phyloP scores from a whole-genome alignment of 2,888 invertebrate genomes.

The Alloplasta piceator region DNA sequence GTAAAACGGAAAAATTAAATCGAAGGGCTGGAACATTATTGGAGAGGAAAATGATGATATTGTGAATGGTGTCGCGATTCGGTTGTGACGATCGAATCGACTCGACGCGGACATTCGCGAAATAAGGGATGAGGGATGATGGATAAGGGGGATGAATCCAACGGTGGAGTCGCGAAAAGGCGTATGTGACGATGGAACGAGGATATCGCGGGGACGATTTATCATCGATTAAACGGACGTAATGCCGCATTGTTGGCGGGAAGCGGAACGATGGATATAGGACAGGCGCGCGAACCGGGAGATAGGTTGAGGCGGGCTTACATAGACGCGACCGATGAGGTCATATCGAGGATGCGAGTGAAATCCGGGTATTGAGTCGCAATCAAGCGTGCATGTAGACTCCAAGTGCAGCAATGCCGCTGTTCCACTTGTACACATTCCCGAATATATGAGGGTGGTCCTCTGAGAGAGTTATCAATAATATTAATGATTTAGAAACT shows the following conservation, averaged over 20 bases:
- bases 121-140: slow-evolving; percentile 27
- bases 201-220: slow-evolving; percentile 75
- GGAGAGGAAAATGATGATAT: no score
- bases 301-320: slow-evolving; percentile 68
- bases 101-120: background rate
- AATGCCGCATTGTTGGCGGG: slow-evolving; percentile 77
- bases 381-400: slow-evolving; percentile 74
- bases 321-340: slow-evolving; percentile 70
- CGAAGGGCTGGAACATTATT: no score
- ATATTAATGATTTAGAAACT: no score
- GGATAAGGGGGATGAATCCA: slow-evolving; percentile 18
- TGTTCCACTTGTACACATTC: slow-evolving; percentile 34
- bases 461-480: no score
- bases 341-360: slow-evolving; percentile 73
- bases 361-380: slow-evolving; percentile 76
- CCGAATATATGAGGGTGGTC: slow-evolving; percentile 52
- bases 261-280: slow-evolving; percentile 68
- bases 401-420: slow-evolving; percentile 31
- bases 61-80: no score
- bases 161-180: slow-evolving; percentile 29
- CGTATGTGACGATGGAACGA: background rate
- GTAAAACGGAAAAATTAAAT: no score
- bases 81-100: background rate
- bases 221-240: slow-evolving; percentile 80
- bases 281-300: slow-evolving; percentile 37